Evolutionary conservation across 2,113 vertebrate species (phyloP).

Genomic region (Azemiops feae): DNA sequence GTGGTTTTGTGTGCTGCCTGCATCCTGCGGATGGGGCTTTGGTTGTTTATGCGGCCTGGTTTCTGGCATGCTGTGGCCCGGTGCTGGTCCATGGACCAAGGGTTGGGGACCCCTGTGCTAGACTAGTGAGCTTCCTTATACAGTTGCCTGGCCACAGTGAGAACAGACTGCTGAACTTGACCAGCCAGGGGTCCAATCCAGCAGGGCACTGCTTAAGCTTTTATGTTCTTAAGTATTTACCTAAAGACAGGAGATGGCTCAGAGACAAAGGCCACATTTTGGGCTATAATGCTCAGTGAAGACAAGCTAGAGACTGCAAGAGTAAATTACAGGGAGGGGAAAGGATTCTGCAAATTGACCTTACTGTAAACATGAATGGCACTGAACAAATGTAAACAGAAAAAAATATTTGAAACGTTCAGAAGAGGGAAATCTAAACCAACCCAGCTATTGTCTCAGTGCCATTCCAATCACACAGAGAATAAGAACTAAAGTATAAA

Average conservation of each 20-base stretch:
- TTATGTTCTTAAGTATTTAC: neutral
- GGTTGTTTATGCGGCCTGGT: no score
- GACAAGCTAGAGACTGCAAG: neutral
- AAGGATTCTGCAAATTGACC: neutral
- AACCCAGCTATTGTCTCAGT: slow-evolving; percentile 26
- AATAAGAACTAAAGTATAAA: neutral
- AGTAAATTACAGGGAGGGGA: neutral
- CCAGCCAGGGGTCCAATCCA: neutral
- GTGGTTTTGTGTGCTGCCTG: no score
- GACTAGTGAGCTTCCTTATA: neutral
- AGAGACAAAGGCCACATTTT: neutral
- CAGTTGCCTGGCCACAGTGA: neutral
- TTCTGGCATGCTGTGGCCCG: no score
- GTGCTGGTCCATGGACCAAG: no score
- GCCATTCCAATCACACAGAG: slow-evolving; percentile 13
- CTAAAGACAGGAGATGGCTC: neutral
- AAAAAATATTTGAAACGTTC: slow-evolving; percentile 22
- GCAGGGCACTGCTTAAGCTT: neutral
- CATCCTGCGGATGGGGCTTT: no score
- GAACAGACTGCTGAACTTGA: neutral
- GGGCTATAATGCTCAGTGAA: neutral
- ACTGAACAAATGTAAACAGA: slow-evolving; percentile 3
- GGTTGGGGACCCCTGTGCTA: no score
- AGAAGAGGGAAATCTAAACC: slow-evolving; percentile 13
- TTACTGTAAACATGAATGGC: slow-evolving; percentile 38